Conservation (phyloP, 2,797 vertebrate species). For the Myotis myotis region DNA sequence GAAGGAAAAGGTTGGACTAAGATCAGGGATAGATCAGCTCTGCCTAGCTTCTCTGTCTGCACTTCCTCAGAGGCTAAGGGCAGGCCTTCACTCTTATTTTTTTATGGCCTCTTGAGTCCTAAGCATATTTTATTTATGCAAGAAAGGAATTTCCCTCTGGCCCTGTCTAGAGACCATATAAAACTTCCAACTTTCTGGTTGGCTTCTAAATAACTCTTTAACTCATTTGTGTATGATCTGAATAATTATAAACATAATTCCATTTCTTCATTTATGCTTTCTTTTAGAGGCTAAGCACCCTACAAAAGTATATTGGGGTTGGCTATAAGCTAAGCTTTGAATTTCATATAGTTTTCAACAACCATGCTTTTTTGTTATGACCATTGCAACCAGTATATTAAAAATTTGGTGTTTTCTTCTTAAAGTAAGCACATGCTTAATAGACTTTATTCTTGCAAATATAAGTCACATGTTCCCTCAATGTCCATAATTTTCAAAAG, state of each 20-base stretch:
- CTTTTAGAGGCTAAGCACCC: neutral
- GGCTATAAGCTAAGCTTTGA: neutral
- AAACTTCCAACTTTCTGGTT: neutral
- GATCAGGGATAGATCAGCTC: neutral
- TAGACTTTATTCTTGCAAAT: neutral
- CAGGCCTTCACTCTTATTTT: neutral
- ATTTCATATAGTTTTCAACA: neutral
- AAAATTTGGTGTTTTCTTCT: neutral
- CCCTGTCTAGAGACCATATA: neutral
- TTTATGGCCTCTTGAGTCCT: neutral
- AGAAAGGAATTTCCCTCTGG: slow-evolving; percentile 10
- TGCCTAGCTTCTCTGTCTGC: neutral
- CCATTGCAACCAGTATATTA: neutral
- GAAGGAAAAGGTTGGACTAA: neutral
- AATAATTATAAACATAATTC: neutral
- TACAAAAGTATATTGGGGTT: neutral
- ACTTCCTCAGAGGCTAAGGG: neutral
- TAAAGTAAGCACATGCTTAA: neutral
- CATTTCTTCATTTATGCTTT: neutral
- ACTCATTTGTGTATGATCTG: neutral
- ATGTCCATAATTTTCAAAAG: neutral
- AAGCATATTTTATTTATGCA: neutral
- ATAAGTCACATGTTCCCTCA: neutral
- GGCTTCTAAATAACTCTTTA: neutral
- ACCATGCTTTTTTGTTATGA: neutral